Base-by-base conservation (phyloP, 2,113 vertebrate genomes). In the Aptenodytes forsteri region DNA sequence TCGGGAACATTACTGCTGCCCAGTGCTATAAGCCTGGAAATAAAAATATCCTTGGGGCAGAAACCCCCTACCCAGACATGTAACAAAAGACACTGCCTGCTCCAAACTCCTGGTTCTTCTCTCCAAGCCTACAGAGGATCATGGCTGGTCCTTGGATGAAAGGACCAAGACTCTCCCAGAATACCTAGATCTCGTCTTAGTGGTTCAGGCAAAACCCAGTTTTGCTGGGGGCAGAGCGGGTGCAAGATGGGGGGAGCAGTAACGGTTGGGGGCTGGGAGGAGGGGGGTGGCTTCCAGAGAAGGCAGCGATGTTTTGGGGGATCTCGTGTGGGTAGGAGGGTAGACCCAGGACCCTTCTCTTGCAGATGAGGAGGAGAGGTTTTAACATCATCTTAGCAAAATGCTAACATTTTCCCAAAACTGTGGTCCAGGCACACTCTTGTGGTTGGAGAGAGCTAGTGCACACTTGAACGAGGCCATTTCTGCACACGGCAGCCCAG, bases 351-450 rank as follows among this genome's bases (percentile, higher is more conserved):
- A 56, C 46, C 12, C 15, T 92, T 42, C 58, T 20, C 26, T 38
- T 16, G 50, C 14, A 29, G 61, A 8, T 27, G 13, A 67, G 22
- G 17, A 65, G 16, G 26, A 65, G 61, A 70, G 14, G 3, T 58
- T 90, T 47, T 20, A 23, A 2, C 61, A 71, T 4, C 16, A 5
- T 4, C 10, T 0, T 18, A 14, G 36, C 23, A 14, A 19, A 56
- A 14, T 0, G 65, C 52, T 49, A 12, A 13, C 9, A 0, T 27
- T 71, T 70, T 40, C 83, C 91, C 69, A 92, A 95, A 93, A 46
- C 89, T 85, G 93, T 50, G 87, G 18, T 66, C 34, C 91, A 91
- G 75, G 94, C 96, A 70, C 97, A 96, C 97, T 97, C 96, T 97
- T 77, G 96, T 96, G 97, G 97, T 15, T 85, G 46, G n/a, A 16